Conservation (phyloP, 2,113 vertebrate species). For the Mus spicilegus region DNA sequence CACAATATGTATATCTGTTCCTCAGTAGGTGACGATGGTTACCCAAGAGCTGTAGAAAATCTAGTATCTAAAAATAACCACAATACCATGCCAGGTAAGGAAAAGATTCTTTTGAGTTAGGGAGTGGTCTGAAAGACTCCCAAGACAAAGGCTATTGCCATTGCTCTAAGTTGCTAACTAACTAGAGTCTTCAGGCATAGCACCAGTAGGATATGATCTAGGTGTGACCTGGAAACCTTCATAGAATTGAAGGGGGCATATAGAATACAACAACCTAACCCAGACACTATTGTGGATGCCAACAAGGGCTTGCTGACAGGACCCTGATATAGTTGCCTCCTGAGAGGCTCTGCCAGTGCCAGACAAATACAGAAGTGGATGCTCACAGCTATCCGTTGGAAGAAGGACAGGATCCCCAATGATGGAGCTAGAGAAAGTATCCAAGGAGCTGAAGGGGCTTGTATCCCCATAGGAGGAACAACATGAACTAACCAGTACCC, state of each 20-base stretch:
- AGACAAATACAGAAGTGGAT: no score
- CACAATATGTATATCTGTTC: background rate
- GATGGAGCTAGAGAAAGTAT: no score
- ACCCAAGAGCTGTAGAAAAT: background rate
- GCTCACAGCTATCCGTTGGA: no score
- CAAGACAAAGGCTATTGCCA: background rate
- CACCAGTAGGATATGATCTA: no score
- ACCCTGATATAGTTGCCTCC: no score
- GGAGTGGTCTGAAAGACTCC: background rate
- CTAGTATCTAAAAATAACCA: background rate
- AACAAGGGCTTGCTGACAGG: no score
- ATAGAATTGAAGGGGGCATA: background rate
- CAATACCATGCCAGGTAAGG: background rate
- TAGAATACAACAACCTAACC: background rate
- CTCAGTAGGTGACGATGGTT: background rate
- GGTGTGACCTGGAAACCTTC: background rate
- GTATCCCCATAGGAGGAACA: no score
- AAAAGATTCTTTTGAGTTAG: background rate
- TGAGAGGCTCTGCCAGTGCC: no score
- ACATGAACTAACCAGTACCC: no score
- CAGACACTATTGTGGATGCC: no score
- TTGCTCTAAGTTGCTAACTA: background rate
- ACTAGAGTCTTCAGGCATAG: background rate
- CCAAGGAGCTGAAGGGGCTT: no score
- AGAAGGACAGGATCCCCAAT: no score